Evolutionary conservation across 1,140 invertebrate genomes (phyloP), one percentile per base, ranked within the genome.

Genomic region (Rhopalosiphum maidis): DNA sequence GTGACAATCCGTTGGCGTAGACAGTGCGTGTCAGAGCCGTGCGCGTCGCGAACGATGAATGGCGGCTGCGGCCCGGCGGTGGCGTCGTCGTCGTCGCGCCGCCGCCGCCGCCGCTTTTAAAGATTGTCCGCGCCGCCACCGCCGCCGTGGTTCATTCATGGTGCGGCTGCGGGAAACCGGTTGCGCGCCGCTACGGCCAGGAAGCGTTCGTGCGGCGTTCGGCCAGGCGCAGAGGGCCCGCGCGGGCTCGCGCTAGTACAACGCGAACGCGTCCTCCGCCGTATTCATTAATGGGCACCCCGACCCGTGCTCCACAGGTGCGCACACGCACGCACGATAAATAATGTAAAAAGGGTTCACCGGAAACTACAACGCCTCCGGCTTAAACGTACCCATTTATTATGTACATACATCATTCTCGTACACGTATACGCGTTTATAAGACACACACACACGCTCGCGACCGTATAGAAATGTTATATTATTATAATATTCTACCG

Each of bases 331-430:
- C 68, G n/a, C 86, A 54, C 41, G 46, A 91, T 91, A 68, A 48
- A 85, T 23, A 85, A 46, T 83, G n/a, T 85, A 54, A 93, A 85
- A 93, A 93, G 91, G 91, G 77, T 93, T 93, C 91, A 93, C 91
- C 91, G 91, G 91, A 93, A 93, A 93, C 91, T 93, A 93, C 91
- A 93, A 93, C 91, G 91, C 91, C 91, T 93, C 48, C 91, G 91
- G 91, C 91, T 48, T 93, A 93, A 93, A 85, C 91, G 91, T 93
- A 93, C 91, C 68, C 82, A 85, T 93, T 90, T 93, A 93, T 93
- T 93, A 86, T 93, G 82, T 83, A 54, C 82, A 86, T 93, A 93
- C 91, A 93, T 93, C 91, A 55, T 93, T 55, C 54, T n/a, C 23
- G 30, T 88, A 54, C 85, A 7, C 25, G 23, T 15, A 30, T 60